These are phyloP conservation scores for Apocrypta bakeri DNA, from an alignment of 1,140 invertebrate genomes.

Conservation along the genomic window DNA sequence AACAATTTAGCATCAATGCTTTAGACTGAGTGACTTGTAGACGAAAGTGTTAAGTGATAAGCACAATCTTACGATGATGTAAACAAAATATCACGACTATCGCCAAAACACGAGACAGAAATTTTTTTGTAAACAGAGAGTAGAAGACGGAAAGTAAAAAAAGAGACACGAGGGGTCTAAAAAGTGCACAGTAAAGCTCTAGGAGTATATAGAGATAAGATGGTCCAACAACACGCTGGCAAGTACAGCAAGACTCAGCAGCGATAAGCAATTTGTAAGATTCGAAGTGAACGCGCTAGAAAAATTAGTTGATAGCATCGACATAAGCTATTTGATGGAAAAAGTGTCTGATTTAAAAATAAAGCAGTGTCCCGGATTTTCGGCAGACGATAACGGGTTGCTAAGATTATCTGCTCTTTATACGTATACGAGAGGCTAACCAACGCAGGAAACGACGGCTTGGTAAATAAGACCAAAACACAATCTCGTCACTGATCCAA, in stretches of 20 bases:
- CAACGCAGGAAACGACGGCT: background rate
- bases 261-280: slow-evolving; percentile 74
- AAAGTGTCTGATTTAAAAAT: slow-evolving; percentile 14
- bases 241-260: slow-evolving; percentile 57
- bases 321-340: background rate
- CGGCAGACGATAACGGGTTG: slow-evolving; percentile 5
- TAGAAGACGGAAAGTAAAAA: background rate
- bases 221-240: slow-evolving; percentile 59
- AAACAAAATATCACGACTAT: too few species aligned
- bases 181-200: slow-evolving; percentile 60
- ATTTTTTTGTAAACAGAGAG: background rate
- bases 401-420: background rate
- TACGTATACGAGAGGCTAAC: background rate
- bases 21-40: too few species aligned
- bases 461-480: background rate
- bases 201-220: slow-evolving; percentile 54
- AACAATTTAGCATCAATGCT: too few species aligned
- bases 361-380: background rate
- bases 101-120: background rate
- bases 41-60: too few species aligned
- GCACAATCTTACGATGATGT: too few species aligned
- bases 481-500: background rate
- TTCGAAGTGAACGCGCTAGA: slow-evolving; percentile 51
- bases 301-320: slow-evolving; percentile 51
- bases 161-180: slow-evolving; percentile 11